phyloP scores from a whole-genome alignment of 1,140 invertebrate species.

The Asobara japonica region DNA sequence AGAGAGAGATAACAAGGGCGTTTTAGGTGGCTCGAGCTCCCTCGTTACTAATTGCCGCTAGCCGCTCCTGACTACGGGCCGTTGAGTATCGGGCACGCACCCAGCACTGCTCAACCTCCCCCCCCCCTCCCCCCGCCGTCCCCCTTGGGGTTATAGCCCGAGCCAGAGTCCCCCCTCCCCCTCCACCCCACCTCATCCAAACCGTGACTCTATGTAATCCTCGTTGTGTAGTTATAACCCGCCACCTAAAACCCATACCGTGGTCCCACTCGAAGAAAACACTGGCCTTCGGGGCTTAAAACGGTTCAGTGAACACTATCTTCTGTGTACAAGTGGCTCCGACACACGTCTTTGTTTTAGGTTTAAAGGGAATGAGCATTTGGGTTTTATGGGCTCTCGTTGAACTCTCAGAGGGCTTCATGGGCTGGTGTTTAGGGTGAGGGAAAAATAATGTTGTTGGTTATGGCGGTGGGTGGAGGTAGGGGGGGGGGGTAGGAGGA shows the following conservation, averaged over 20 bases:
- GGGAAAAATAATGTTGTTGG: too few species aligned
- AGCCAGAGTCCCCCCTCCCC: not conserved
- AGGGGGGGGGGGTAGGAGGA: too few species aligned
- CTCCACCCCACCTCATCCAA: not conserved
- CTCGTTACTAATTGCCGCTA: slow-evolving; percentile 66
- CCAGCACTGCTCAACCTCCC: slow-evolving; percentile 43
- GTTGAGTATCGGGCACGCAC: slow-evolving; percentile 60
- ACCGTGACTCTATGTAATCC: slow-evolving; percentile 23
- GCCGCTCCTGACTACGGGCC: slow-evolving; percentile 64
- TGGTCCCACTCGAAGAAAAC: slow-evolving; percentile 25
- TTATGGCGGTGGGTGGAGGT: too few species aligned
- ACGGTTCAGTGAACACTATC: not conserved
- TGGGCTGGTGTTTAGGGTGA: too few species aligned
- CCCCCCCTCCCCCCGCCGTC: too few species aligned
- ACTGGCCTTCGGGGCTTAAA: not conserved
- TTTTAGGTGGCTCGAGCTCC: slow-evolving; percentile 46
- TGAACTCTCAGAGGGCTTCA: not conserved
- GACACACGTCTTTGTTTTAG: not conserved
- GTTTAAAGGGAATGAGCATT: not conserved
- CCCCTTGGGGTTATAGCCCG: slow-evolving; percentile 52
- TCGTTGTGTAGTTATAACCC: slow-evolving; percentile 33
- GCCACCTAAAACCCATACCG: slow-evolving; percentile 26
- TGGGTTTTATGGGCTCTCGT: not conserved
- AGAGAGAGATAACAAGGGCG: slow-evolving; percentile 30
- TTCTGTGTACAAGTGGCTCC: not conserved